These are phyloP conservation scores for Neoaliturus tenellus DNA, from an alignment of 2,888 invertebrate species.

Conservation along the genomic window DNA sequence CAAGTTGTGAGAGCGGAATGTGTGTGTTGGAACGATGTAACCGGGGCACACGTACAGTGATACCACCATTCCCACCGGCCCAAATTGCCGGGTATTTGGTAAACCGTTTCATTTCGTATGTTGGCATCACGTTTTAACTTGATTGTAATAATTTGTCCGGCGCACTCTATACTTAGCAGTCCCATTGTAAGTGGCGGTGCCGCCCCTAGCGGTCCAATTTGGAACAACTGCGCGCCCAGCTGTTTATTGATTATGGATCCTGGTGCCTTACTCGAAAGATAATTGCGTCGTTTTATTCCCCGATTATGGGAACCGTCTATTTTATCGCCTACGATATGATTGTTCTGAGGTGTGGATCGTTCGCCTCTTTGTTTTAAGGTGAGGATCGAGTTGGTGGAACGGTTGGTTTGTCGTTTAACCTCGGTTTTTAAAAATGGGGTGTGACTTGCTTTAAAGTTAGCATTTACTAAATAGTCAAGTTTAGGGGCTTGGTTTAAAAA, in stretches of 20 bases:
- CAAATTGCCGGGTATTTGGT: slow-evolving; percentile 55
- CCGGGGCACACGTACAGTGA: slow-evolving; percentile 44
- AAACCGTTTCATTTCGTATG: slow-evolving; percentile 56
- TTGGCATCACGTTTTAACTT: slow-evolving; percentile 55
- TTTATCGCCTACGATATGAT: slow-evolving; percentile 42
- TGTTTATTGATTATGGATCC: slow-evolving; percentile 56
- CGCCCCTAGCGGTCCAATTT: slow-evolving; percentile 55
- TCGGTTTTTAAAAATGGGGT: too few species aligned
- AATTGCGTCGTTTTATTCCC: slow-evolving; percentile 17
- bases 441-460: too few species aligned
- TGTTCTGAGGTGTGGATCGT: too few species aligned
- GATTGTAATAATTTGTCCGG: slow-evolving; percentile 56
- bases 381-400: neutral
- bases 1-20: slow-evolving; percentile 25
- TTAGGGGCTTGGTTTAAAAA: too few species aligned
- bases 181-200: slow-evolving; percentile 55
- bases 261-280: slow-evolving; percentile 25
- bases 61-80: slow-evolving; percentile 49
- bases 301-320: slow-evolving; percentile 50
- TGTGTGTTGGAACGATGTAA: too few species aligned
- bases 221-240: slow-evolving; percentile 49
- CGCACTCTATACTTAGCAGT: slow-evolving; percentile 55
- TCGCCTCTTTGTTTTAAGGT: too few species aligned
- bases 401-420: too few species aligned
- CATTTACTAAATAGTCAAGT: too few species aligned